Percentiles rank a stretch among this genome's conserved stretches.
phyloP scores from a whole-genome alignment of 1,140 invertebrate genomes.

The Arion vulgaris region DNA sequence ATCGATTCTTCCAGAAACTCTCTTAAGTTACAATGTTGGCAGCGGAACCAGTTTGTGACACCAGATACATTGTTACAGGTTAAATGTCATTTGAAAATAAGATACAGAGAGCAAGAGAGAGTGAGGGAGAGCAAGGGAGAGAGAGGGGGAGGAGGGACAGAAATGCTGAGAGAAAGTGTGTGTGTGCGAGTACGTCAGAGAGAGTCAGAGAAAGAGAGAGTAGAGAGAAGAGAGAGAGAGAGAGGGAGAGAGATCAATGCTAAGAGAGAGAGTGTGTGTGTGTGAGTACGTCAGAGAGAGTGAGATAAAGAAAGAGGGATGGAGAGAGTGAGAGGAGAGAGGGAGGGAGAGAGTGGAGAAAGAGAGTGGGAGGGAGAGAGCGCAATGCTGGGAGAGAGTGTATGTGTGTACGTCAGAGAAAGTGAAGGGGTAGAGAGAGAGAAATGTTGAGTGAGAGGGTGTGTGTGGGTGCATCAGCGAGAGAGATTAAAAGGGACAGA shows the following conservation, averaged over 20 bases:
- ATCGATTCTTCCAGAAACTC: too few relatives aligned
- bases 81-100: too few relatives aligned
- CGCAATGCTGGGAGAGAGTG: neutral
- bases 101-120: too few relatives aligned
- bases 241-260: neutral
- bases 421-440: neutral
- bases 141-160: neutral
- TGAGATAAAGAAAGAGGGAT: neutral
- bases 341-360: neutral
- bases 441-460: neutral
- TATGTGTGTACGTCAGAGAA: neutral
- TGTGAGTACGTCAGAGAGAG: neutral
- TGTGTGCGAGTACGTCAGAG: too few relatives aligned
- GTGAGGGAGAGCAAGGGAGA: neutral
- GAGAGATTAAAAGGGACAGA: neutral
- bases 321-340: neutral
- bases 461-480: neutral
- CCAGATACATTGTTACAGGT: too few relatives aligned
- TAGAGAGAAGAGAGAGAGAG: slow-evolving; percentile 3
- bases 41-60: too few relatives aligned
- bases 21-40: too few relatives aligned
- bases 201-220: slow-evolving; percentile 16
- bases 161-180: too few relatives aligned
- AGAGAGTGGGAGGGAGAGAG: neutral
- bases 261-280: neutral